Base-by-base conservation (phyloP, 2,113 vertebrate species). In the Myxocyprinus asiaticus region DNA sequence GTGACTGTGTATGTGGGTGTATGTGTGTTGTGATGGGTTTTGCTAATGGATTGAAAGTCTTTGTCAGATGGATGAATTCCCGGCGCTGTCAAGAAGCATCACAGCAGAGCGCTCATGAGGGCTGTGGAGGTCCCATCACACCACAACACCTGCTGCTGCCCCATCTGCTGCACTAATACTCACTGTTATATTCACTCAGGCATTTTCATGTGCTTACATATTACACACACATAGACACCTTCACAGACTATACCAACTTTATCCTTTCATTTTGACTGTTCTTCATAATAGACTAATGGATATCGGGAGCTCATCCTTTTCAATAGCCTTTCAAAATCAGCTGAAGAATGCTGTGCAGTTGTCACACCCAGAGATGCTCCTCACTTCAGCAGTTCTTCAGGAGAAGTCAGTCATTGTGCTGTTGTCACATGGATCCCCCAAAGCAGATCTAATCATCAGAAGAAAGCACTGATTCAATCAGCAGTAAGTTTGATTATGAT, bases 131-230 rank as follows among this genome's bases (percentile, higher is more conserved):
- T 93, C 94, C 93, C 95, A 92, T 86, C 86, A 88, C 92, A 86
- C 88, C 81, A 68, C 64, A 88, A 92, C 94, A 96, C 96, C 96
- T 97, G 95, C 96, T 98, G 97, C 93, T 95, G 92, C 91, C 92
- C 96, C 96, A 97, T 97, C 96, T 98, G 97, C 93, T 85, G 5
- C 88, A 69, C 80, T 78, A 76, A 53, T 63, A 5, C 8, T 15
- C 79, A 76, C 70, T 50, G 42, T 43, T 56, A 62, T 6, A 50
- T 65, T 67, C 78, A 10, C 42, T 4, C 63, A 42, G 63, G 15
- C 53, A 74, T 64, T 53, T 70, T 50, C 75, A 55, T n/a, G 50
- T 7, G 11, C 44, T 9, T 14, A 62, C 59, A 50, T 42, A 47
- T 55, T 15, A 33, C 59, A 79, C 80, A 70, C 76, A 77, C 48